These are phyloP conservation scores for Tapera naevia DNA, from an alignment of 2,797 vertebrate genomes.

Conservation along the genomic window DNA sequence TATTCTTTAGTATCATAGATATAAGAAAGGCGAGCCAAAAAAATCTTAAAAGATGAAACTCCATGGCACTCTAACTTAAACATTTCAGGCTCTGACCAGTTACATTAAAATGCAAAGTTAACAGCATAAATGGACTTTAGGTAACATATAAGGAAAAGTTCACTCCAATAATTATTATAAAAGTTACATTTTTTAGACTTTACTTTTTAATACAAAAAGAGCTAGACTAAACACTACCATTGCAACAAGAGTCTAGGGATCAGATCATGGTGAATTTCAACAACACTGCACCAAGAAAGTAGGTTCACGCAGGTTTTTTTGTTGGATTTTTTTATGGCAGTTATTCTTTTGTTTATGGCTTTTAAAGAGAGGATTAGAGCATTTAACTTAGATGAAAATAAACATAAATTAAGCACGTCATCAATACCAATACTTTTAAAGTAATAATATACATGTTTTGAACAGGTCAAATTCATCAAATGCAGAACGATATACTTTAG, in stretches of 20 bases:
- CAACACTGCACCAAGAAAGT: not conserved
- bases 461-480: conserved; percentile 32
- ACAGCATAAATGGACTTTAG: not conserved
- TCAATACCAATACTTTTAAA: not conserved
- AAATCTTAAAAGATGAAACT: not conserved
- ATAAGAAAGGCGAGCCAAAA: not conserved
- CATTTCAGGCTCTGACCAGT: not conserved
- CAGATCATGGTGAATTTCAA: not conserved
- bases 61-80: not conserved
- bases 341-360: not conserved
- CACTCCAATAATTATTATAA: not conserved
- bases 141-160: not conserved
- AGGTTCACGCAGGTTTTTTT: not conserved
- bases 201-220: not conserved
- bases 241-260: not conserved
- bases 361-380: conserved; percentile 16
- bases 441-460: not conserved
- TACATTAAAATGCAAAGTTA: not conserved
- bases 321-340: not conserved
- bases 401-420: not conserved
- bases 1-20: not conserved
- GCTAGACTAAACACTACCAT: not conserved
- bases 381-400: conserved; percentile 28
- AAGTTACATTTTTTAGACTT: not conserved
- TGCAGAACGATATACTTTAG: not conserved